Percentiles rank a stretch among this genome's conserved stretches.
Evolutionary conservation across 1,140 invertebrate genomes (phyloP).

Genomic region (Papilio dardanus): DNA sequence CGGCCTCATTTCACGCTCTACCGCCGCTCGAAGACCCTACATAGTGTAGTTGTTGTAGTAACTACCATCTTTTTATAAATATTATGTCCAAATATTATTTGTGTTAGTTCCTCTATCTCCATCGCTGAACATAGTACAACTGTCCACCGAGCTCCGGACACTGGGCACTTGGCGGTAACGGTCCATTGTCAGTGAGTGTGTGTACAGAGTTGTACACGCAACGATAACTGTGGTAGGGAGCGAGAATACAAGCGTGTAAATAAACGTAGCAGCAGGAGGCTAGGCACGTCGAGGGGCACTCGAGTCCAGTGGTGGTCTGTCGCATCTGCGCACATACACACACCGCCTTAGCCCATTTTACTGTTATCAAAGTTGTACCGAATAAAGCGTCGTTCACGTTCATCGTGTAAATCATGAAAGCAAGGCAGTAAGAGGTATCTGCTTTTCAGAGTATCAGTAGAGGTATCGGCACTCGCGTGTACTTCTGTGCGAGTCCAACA

Average conservation of each 20-base stretch:
- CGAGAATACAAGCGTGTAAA: not conserved
- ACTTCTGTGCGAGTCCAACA: not conserved
- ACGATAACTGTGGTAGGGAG: not conserved
- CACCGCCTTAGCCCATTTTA: not conserved
- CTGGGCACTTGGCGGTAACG: not conserved
- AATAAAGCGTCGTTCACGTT: not conserved
- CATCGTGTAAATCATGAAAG: not conserved
- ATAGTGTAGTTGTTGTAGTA: not conserved
- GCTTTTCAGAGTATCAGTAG: not conserved
- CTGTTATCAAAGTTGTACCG: not conserved
- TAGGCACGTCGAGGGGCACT: not conserved
- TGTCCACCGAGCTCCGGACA: not conserved
- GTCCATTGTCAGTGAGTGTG: too few relatives aligned
- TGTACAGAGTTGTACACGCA: not conserved
- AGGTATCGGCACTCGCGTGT: not conserved
- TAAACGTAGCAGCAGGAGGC: not conserved
- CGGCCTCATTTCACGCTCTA: conserved; percentile 1
- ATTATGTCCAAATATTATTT: not conserved
- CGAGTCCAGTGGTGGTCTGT: not conserved
- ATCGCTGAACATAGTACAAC: not conserved
- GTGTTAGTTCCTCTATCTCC: not conserved
- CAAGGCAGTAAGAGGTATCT: not conserved
- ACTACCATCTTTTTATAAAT: too few relatives aligned
- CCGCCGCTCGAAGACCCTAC: not conserved
- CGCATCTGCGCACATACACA: not conserved